Evolutionary conservation across 92 coral and sea anemone species (phyloP).

Genomic region (Porites rus): DNA sequence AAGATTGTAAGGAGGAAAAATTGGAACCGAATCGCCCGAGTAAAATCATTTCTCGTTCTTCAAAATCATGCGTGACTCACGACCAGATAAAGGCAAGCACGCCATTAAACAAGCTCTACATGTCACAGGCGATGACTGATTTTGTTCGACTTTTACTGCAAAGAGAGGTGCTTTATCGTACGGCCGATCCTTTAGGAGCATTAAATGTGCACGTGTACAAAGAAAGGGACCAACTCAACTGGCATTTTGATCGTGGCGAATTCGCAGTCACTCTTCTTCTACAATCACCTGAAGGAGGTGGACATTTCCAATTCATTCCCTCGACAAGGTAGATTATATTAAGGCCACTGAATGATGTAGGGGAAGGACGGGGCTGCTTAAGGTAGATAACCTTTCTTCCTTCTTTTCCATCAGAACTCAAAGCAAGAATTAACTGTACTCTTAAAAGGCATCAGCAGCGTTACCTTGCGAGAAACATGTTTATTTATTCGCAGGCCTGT

Average conservation of each 20-base stretch:
- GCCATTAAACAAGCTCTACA: slow-evolving; percentile 43
- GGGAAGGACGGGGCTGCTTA: too few relatives aligned
- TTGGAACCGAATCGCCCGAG: slow-evolving; percentile 35
- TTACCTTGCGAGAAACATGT: too few relatives aligned
- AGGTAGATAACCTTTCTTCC: too few relatives aligned
- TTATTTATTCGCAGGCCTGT: too few relatives aligned
- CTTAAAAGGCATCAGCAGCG: too few relatives aligned
- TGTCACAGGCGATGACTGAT: slow-evolving; percentile 51
- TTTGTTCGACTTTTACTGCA: slow-evolving; percentile 42
- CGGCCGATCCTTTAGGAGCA: slow-evolving; percentile 65
- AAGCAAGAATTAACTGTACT: too few relatives aligned
- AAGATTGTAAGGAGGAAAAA: slow-evolving; percentile 27
- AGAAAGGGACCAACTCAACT: slow-evolving; percentile 49
- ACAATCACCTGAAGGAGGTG: slow-evolving; percentile 62
- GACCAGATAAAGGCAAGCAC: slow-evolving; percentile 53
- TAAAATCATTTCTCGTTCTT: slow-evolving; percentile 35
- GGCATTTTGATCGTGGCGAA: slow-evolving; percentile 77
- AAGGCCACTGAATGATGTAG: too few relatives aligned
- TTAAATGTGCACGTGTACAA: slow-evolving; percentile 52
- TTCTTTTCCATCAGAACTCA: too few relatives aligned
- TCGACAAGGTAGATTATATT: neutral
- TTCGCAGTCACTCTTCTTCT: slow-evolving; percentile 71
- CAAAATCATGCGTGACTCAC: slow-evolving; percentile 54
- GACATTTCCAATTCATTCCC: slow-evolving; percentile 49
- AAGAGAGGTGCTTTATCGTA: slow-evolving; percentile 51